phyloP scores from a whole-genome alignment of 2,888 invertebrate species.

The Quadroppia sp. region DNA sequence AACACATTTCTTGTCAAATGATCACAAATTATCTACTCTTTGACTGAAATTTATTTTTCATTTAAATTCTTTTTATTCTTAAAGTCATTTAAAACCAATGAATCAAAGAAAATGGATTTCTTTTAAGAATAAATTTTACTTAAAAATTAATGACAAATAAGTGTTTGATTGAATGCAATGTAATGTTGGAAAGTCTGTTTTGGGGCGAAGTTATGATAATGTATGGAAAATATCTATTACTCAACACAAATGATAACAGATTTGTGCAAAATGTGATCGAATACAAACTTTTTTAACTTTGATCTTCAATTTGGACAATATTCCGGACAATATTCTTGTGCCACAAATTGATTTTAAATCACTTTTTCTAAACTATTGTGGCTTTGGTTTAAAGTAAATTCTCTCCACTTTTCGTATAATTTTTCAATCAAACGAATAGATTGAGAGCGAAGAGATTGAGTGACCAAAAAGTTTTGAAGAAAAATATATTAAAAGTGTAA shows the following conservation, averaged over 20 bases:
- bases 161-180: no score
- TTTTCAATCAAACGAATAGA: conserved; percentile 31
- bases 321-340: conserved; percentile 5
- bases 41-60: no score
- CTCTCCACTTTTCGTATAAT: conserved; percentile 2
- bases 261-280: no score
- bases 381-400: conserved; percentile 12
- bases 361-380: conserved; percentile 26
- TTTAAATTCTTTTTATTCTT: no score
- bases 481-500: conserved; percentile 30
- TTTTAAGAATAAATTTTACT: no score
- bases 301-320: conserved; percentile 21
- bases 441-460: conserved; percentile 1
- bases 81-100: no score
- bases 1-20: no score
- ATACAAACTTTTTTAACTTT: neutral
- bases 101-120: no score
- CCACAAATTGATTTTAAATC: conserved; percentile 34
- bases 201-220: neutral
- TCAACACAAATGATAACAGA: neutral
- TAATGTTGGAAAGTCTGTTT: conserved; percentile 18
- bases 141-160: no score
- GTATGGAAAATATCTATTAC: no score
- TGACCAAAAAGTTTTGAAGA: conserved; percentile 16
- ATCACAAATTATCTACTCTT: no score